Conservation (phyloP, 2,888 invertebrate species). For the Leptinotarsa juncta region DNA sequence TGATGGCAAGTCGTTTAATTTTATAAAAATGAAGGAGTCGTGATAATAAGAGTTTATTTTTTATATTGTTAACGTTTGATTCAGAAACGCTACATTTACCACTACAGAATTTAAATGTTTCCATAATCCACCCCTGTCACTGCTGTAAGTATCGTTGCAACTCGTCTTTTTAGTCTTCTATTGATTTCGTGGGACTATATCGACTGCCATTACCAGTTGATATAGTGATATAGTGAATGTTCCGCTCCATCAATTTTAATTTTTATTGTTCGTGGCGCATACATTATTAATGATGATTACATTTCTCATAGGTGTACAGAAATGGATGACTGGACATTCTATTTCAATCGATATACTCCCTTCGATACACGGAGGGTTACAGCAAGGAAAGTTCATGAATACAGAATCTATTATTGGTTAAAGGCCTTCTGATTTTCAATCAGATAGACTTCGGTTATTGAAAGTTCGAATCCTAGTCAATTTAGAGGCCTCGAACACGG, state of each 20-base stretch:
- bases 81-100: too few species aligned
- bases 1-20: too few species aligned
- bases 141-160: background rate
- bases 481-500: background rate
- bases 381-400: constrained; percentile 4
- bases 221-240: background rate
- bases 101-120: too few species aligned
- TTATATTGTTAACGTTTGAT: too few species aligned
- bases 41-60: too few species aligned
- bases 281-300: constrained; percentile 2
- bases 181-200: background rate
- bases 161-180: background rate
- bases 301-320: background rate
- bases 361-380: background rate
- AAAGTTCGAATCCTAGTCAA: background rate
- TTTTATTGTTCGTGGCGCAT: background rate
- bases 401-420: background rate
- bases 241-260: background rate
- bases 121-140: too few species aligned
- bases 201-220: background rate
- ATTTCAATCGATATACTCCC: background rate
- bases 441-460: background rate
- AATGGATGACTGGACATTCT: background rate
- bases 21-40: too few species aligned
- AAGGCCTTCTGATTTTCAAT: background rate